Percentiles rank a stretch among this genome's conserved stretches.
Conservation (phyloP, 2,888 invertebrate species). For the Diarsia dahlii region DNA sequence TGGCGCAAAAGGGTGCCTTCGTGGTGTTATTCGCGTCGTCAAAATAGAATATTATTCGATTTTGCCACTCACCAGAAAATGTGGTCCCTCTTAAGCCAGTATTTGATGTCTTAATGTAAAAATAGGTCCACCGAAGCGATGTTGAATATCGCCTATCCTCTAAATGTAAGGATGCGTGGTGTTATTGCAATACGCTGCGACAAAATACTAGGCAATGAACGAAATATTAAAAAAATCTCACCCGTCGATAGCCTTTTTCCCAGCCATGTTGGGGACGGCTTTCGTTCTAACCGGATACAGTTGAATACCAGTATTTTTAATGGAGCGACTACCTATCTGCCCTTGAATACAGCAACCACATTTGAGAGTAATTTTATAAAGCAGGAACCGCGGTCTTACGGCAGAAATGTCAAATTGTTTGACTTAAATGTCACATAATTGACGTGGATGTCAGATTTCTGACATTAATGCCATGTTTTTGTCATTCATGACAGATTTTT, state of each 20-base stretch:
- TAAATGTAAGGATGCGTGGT: conserved; percentile 23
- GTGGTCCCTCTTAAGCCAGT: not conserved
- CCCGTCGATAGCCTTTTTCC: not conserved
- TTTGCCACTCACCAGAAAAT: not conserved
- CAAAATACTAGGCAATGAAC: not conserved
- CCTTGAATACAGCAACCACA: not conserved
- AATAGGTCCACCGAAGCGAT: conserved; percentile 48
- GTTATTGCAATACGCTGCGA: conserved; percentile 36
- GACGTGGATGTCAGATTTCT: not conserved
- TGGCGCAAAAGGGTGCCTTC: not conserved
- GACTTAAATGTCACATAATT: too few species aligned
- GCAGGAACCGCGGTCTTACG: not conserved
- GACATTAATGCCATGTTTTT: not conserved
- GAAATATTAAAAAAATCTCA: not conserved
- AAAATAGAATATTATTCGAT: not conserved
- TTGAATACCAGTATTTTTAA: conserved; percentile 4
- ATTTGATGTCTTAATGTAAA: conserved; percentile 13
- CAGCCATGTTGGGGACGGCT: not conserved
- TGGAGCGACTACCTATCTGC: too few species aligned
- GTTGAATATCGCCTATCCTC: conserved; percentile 29
- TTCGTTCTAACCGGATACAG: not conserved
- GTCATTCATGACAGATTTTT: not conserved
- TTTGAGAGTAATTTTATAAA: not conserved
- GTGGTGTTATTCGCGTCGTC: too few species aligned
- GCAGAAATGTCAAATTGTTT: not conserved